Conservation (phyloP, 2,888 invertebrate genomes). For the Phragmatobia fuliginosa region DNA sequence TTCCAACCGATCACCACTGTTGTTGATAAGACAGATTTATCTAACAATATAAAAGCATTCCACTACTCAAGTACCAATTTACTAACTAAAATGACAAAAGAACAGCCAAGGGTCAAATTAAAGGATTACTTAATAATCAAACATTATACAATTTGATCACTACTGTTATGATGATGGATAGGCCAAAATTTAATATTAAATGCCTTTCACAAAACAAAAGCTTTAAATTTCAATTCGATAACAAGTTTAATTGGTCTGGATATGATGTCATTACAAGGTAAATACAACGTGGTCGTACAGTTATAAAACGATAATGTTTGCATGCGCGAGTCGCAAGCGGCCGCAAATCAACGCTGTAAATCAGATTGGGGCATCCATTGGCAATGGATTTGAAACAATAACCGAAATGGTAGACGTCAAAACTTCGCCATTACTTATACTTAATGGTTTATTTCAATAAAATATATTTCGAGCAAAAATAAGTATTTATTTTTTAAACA, state of each 20-base stretch:
- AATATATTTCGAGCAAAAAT: neutral
- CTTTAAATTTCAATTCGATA: neutral
- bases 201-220: neutral
- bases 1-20: neutral
- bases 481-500: neutral
- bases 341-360: conserved; percentile 59
- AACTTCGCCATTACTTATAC: conserved; percentile 13
- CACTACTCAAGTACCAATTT: too few species aligned
- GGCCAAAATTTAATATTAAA: neutral
- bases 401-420: conserved; percentile 50
- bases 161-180: too few species aligned
- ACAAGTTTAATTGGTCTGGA: neutral
- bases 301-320: conserved; percentile 45
- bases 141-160: too few species aligned
- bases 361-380: conserved; percentile 55
- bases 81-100: neutral
- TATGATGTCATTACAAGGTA: conserved; percentile 17
- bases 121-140: too few species aligned
- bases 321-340: conserved; percentile 38
- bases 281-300: conserved; percentile 20
- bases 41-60: too few species aligned
- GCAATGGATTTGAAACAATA: conserved; percentile 60
- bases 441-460: conserved; percentile 1
- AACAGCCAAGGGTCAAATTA: neutral
- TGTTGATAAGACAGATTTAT: too few species aligned